Evolutionary conservation across 2,888 invertebrate species (phyloP).

Genomic region (Drosophila neonasuta): DNA sequence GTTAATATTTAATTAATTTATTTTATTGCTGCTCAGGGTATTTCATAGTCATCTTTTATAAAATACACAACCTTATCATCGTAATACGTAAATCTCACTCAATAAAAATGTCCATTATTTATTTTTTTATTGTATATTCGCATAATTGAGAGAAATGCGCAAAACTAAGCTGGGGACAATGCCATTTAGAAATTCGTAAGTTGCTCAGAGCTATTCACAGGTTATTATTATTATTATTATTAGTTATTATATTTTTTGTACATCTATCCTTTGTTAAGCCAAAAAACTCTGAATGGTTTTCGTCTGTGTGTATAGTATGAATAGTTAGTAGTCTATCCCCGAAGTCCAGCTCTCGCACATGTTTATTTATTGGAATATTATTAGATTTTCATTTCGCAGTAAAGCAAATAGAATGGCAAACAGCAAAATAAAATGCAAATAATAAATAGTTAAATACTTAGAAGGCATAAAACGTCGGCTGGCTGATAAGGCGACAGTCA

Average conservation of each 20-base stretch:
- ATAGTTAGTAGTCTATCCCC: neutral
- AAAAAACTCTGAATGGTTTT: slow-evolving; percentile 15
- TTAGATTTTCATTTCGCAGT: slow-evolving; percentile 45
- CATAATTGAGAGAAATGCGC: slow-evolving; percentile 15
- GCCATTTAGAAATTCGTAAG: slow-evolving; percentile 12
- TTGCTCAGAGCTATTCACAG: slow-evolving; percentile 1
- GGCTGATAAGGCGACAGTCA: slow-evolving; percentile 55
- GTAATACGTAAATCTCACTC: neutral
- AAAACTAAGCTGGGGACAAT: slow-evolving; percentile 25
- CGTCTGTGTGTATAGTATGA: neutral
- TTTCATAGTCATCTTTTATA: neutral
- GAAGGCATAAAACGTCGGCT: slow-evolving; percentile 39
- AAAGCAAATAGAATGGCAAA: slow-evolving; percentile 32
- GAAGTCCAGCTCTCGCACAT: slow-evolving; percentile 27
- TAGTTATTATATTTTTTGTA: neutral
- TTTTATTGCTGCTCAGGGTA: neutral
- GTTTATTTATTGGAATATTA: slow-evolving; percentile 62
- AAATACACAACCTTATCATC: neutral
- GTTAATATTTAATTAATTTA: neutral
- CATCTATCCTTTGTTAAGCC: slow-evolving; percentile 24
- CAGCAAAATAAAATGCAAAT: slow-evolving; percentile 61
- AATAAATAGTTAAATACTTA: slow-evolving; percentile 20
- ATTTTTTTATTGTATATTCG: neutral
- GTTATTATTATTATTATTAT: neutral
- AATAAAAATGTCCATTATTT: slow-evolving; percentile 1